A percentile compares a stretch with the other conserved stretches of the same genome.
These are phyloP conservation scores for Hyles euphorbiae DNA, from an alignment of 1,140 invertebrate species.

Conservation along the genomic window DNA sequence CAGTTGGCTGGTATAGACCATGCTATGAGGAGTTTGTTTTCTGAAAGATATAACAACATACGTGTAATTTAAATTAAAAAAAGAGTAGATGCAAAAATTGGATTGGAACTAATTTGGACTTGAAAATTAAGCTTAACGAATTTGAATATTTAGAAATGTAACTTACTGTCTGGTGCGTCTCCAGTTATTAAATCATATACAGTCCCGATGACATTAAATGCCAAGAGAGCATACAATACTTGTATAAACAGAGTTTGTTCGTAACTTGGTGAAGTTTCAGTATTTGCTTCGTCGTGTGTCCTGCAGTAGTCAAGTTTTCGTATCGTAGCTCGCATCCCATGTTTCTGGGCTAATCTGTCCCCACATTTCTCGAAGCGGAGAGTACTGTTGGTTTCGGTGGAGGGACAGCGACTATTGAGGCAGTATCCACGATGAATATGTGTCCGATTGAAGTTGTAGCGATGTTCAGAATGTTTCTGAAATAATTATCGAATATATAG, in stretches of 20 bases:
- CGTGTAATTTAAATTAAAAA: too few relatives aligned
- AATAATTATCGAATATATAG: not conserved
- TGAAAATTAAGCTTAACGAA: too few relatives aligned
- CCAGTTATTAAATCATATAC: slow-evolving; percentile 10
- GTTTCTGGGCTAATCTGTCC: slow-evolving; percentile 1
- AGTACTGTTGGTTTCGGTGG: not conserved
- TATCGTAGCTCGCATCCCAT: slow-evolving; percentile 6
- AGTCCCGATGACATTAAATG: slow-evolving; percentile 18
- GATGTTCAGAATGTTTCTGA: slow-evolving; percentile 8
- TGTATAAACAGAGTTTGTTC: slow-evolving; percentile 10
- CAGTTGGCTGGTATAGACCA: slow-evolving; percentile 18
- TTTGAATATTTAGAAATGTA: not conserved
- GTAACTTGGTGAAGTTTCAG: not conserved
- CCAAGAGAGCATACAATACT: slow-evolving; percentile 9
- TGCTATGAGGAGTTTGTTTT: slow-evolving; percentile 13
- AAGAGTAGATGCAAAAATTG: too few relatives aligned
- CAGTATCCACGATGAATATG: slow-evolving; percentile 17
- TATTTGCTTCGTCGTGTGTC: slow-evolving; percentile 1
- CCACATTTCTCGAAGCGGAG: slow-evolving; percentile 15
- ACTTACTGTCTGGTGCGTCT: slow-evolving; percentile 17
- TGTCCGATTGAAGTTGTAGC: slow-evolving; percentile 12
- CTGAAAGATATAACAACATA: slow-evolving; percentile 6
- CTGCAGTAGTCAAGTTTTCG: slow-evolving; percentile 13
- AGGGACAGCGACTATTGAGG: slow-evolving; percentile 7
- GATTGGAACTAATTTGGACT: too few relatives aligned